Evolutionary conservation across 1,140 invertebrate genomes (phyloP).

Genomic region (Meloidogyne floridensis): DNA sequence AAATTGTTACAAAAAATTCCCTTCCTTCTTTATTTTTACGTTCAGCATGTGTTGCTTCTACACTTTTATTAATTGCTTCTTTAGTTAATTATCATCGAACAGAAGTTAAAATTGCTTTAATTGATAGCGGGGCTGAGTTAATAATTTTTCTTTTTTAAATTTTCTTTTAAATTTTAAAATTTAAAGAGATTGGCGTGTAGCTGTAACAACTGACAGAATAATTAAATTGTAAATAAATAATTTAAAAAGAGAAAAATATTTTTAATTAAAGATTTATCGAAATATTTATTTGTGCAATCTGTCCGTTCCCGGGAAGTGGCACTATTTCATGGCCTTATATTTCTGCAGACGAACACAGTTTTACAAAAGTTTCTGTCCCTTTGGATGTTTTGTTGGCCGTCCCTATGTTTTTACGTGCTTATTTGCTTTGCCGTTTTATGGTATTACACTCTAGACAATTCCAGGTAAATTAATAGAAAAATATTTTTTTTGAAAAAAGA

Average conservation of each 20-base stretch:
- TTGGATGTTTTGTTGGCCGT: constrained; percentile 91
- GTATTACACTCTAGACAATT: constrained; percentile 98
- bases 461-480: constrained; percentile 57
- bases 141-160: not conserved
- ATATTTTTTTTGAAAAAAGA: not conserved
- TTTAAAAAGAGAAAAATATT: not conserved
- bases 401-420: constrained; percentile 98
- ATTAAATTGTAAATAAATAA: constrained; percentile 22
- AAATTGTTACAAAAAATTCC: constrained; percentile 38
- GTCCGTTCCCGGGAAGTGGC: constrained; percentile 63
- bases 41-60: constrained; percentile 52
- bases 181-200: constrained; percentile 59
- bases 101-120: constrained; percentile 65
- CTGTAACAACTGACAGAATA: constrained; percentile 44
- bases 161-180: not conserved
- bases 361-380: constrained; percentile 56
- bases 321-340: constrained; percentile 61
- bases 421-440: constrained; percentile 99
- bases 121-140: constrained; percentile 62
- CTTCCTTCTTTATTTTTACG: constrained; percentile 51
- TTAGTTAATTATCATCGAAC: constrained; percentile 64
- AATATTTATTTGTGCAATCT: constrained; percentile 58
- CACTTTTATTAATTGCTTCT: constrained; percentile 54
- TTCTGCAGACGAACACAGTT: constrained; percentile 46
- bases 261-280: constrained; percentile 43